Evolutionary conservation across 2,888 invertebrate species (phyloP).

Genomic region (Bhutanitis thaidina): DNA sequence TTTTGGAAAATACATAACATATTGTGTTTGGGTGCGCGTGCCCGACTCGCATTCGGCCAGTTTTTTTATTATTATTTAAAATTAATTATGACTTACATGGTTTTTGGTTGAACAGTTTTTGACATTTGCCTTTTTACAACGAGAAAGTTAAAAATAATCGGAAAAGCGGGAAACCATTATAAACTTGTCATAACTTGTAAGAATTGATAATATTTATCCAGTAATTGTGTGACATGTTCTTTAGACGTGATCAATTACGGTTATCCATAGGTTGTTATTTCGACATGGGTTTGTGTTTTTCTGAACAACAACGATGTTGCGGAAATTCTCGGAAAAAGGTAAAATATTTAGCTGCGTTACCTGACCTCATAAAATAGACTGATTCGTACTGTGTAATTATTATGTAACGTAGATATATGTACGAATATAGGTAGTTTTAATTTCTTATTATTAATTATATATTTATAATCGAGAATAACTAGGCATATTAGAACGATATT

Average conservation of each 20-base stretch:
- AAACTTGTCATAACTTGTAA: slow-evolving; percentile 9
- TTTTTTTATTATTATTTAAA: too few relatives aligned
- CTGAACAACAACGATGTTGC: slow-evolving; percentile 49
- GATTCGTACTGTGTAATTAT: too few relatives aligned
- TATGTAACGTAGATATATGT: too few relatives aligned
- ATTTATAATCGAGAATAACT: too few relatives aligned
- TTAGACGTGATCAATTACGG: slow-evolving; percentile 27
- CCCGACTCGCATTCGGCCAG: too few relatives aligned
- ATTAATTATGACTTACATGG: too few relatives aligned
- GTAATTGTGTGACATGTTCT: slow-evolving; percentile 41
- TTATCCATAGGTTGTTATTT: slow-evolving; percentile 35
- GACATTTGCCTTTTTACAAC: neutral
- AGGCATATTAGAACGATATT: too few relatives aligned
- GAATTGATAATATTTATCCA: slow-evolving; percentile 43
- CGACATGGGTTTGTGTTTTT: slow-evolving; percentile 60
- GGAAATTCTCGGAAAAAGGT: slow-evolving; percentile 39
- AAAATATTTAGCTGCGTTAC: slow-evolving; percentile 14
- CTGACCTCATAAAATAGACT: too few relatives aligned
- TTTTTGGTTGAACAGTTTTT: neutral
- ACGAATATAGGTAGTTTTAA: too few relatives aligned
- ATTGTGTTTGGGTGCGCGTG: too few relatives aligned
- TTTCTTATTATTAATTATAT: too few relatives aligned
- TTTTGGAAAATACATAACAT: too few relatives aligned
- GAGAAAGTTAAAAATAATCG: neutral
- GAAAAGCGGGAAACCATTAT: neutral